Base-by-base conservation (phyloP, 2,888 invertebrate species). In the Scaptodrosophila latifasciaeformis region DNA sequence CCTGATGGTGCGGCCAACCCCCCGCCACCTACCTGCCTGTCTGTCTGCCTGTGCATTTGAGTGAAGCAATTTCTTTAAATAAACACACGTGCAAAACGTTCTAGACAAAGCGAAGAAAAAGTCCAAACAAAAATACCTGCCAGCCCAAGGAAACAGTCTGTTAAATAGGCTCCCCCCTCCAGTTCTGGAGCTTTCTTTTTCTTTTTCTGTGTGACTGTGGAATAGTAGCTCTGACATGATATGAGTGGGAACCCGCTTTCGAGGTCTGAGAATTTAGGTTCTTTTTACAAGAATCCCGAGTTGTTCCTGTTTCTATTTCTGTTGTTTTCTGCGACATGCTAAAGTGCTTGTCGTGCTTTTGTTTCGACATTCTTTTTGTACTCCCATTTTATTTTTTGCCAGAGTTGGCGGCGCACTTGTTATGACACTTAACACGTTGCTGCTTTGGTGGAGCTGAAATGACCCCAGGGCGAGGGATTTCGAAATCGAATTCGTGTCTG, bases 51-150 rank as follows among this genome's bases (percentile, higher is more conserved):
- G 34, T 49, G 21, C n/a, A 46, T 56, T 57, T 60, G 70, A 67
- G 70, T 69, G 70, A 80, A 76, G 84, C 80, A 82, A 82, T 82
- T 81, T 80, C 78, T 81, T 79, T 83, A 74, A 70, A 81, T 82
- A 84, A 82, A 84, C 83, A 82, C 78, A 77, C 81, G 68, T 70
- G 75, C 68, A 63, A 76, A 69, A 59, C 58, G 50, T 56, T 62
- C 65, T 47, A 57, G 59, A 57, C 57, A 74, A 63, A 65, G 48
- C 67, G 59, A 53, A 30, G 49, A 44, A 34, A 24, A 48, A 30
- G 34, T 30, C 35, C 45, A 39, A 45, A 45, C 42, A 59, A 42
- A 15, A 27, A 39, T 4, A n/a, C 17, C 10, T 21, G 27, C 37
- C 31, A 24, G 40, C 30, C 15, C 56, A 46, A 56, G 50, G 43